Evolutionary conservation across 1,140 invertebrate genomes (phyloP).

Genomic region (Megathymus violae): DNA sequence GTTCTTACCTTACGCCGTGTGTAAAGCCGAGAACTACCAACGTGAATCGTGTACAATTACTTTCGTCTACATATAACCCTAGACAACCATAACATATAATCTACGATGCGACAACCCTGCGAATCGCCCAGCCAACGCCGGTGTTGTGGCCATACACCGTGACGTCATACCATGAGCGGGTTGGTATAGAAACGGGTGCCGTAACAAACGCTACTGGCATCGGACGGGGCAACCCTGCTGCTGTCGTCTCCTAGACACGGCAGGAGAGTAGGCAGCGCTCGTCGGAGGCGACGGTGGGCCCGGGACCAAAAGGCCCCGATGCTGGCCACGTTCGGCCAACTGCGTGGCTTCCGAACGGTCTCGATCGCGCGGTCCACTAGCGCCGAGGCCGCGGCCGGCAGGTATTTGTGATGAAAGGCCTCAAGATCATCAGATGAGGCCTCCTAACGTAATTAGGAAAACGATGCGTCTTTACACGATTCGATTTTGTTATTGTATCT

Average conservation of each 20-base stretch:
- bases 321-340: conserved; percentile 12
- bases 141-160: conserved; percentile 52
- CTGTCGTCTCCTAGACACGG: conserved; percentile 59
- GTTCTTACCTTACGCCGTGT: background rate
- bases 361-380: conserved; percentile 48
- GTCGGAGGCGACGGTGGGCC: conserved; percentile 45
- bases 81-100: background rate
- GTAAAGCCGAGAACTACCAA: background rate
- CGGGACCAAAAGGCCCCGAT: conserved; percentile 46
- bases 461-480: conserved; percentile 1
- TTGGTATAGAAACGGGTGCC: conserved; percentile 65
- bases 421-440: background rate
- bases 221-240: conserved; percentile 62
- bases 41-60: too few relatives aligned
- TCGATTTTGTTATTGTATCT: background rate
- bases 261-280: conserved; percentile 49
- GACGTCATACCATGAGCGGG: conserved; percentile 69
- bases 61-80: background rate
- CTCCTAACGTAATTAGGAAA: conserved; percentile 18
- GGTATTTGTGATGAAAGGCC: conserved; percentile 53
- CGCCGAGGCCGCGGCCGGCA: conserved; percentile 57
- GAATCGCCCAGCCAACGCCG: conserved; percentile 40
- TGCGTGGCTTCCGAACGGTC: conserved; percentile 41
- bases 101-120: conserved; percentile 40
- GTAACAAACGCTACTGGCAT: conserved; percentile 55